phyloP scores from a whole-genome alignment of 1,140 invertebrate species.

The Tetranychus urticae region DNA sequence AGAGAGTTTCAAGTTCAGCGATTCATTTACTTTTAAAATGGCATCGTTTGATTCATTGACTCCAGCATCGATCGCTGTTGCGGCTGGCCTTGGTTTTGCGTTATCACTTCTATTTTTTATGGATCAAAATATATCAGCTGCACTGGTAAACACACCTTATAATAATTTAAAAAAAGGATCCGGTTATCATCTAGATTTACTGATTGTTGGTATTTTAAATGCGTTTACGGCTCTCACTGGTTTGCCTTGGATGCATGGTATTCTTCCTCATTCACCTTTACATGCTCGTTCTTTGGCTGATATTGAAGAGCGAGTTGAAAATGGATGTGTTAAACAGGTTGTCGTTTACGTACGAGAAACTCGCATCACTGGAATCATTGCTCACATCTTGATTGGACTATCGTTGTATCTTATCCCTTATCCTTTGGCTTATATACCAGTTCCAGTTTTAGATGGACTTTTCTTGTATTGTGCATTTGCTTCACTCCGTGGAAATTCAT shows the following conservation, averaged over 20 bases:
- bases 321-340: slow-evolving; percentile 36
- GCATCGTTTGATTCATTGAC: slow-evolving; percentile 22
- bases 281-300: slow-evolving; percentile 36
- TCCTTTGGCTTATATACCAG: slow-evolving; percentile 33
- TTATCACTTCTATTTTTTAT: slow-evolving; percentile 30
- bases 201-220: slow-evolving; percentile 26
- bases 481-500: slow-evolving; percentile 35
- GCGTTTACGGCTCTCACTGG: slow-evolving; percentile 31
- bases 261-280: slow-evolving; percentile 36
- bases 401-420: slow-evolving; percentile 33
- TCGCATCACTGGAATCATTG: slow-evolving; percentile 31
- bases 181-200: slow-evolving; percentile 11
- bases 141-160: slow-evolving; percentile 25
- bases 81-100: slow-evolving; percentile 25
- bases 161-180: slow-evolving; percentile 19
- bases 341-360: slow-evolving; percentile 35
- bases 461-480: slow-evolving; percentile 39
- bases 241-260: slow-evolving; percentile 36
- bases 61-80: slow-evolving; percentile 14
- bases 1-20: slow-evolving; percentile 24
- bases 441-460: slow-evolving; percentile 34
- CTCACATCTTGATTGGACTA: slow-evolving; percentile 34
- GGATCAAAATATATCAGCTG: slow-evolving; percentile 29
- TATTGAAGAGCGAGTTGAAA: slow-evolving; percentile 34
- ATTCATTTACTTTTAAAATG: slow-evolving; percentile 21